Percentiles rank a stretch among this genome's conserved stretches.
Conservation (phyloP, 2,113 vertebrate genomes). For the Plotosus lineatus region DNA sequence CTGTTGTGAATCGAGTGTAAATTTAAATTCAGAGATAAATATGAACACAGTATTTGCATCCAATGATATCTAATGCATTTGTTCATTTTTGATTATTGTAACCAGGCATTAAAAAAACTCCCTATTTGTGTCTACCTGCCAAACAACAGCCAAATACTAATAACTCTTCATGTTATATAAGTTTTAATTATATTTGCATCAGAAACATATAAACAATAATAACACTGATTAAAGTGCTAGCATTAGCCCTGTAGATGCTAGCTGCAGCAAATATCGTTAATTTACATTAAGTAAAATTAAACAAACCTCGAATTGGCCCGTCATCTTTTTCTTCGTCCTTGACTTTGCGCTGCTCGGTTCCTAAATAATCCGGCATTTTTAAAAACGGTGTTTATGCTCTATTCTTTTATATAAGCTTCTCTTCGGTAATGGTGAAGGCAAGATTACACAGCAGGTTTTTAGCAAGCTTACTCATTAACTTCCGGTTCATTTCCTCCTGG, state of each 20-base stretch:
- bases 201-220: neutral
- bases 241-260: neutral
- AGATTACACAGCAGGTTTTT: constrained; percentile 79
- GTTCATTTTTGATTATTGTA: neutral
- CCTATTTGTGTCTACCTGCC: too few species aligned
- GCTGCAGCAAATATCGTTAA: neutral
- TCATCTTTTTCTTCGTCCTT: constrained; percentile 93
- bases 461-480: neutral
- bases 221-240: neutral
- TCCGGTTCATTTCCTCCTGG: constrained; percentile 9
- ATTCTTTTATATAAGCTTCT: neutral
- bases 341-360: constrained; percentile 87
- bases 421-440: neutral
- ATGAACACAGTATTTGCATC: neutral
- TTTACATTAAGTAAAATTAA: neutral
- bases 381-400: neutral
- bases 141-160: neutral
- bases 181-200: neutral
- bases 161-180: neutral
- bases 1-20: neutral
- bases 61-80: neutral
- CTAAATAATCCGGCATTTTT: constrained; percentile 91
- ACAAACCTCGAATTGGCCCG: constrained; percentile 84
- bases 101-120: neutral
- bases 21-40: neutral